Evolutionary conservation across 2,797 vertebrate species (phyloP).

Genomic region (Pachyuromys duprasi): DNA sequence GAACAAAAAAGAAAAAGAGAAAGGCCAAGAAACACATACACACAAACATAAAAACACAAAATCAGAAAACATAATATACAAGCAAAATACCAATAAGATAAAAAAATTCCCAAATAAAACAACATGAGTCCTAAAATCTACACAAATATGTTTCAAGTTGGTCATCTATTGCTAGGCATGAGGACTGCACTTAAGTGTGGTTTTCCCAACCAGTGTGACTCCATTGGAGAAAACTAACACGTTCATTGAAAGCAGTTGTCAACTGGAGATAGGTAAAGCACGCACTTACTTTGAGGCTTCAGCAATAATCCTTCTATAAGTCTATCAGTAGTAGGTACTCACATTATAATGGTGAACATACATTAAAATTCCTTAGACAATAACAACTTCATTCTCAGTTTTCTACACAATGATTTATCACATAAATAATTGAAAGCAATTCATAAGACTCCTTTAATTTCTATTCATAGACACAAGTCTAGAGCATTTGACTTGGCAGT

Average conservation of each 20-base stretch:
- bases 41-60: not conserved
- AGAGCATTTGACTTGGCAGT: conserved; percentile 22
- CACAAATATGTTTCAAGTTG: not conserved
- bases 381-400: conserved; percentile 46
- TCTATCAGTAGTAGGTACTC: conserved; percentile 31
- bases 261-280: conserved; percentile 6
- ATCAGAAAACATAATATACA: not conserved
- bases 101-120: not conserved
- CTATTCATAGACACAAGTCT: conserved; percentile 39
- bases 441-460: conserved; percentile 54
- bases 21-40: not conserved
- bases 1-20: not conserved
- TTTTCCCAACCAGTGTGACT: not conserved
- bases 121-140: not conserved
- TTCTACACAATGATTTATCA: conserved; percentile 61
- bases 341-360: not conserved
- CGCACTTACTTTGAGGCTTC: conserved; percentile 44
- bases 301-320: conserved; percentile 29
- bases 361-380: not conserved
- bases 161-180: not conserved
- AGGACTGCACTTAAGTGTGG: not conserved
- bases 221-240: not conserved
- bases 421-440: conserved; percentile 43
- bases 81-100: not conserved
- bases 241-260: not conserved